Evolutionary conservation across 2,888 invertebrate species (phyloP).

Genomic region (Neoaliturus tenellus): DNA sequence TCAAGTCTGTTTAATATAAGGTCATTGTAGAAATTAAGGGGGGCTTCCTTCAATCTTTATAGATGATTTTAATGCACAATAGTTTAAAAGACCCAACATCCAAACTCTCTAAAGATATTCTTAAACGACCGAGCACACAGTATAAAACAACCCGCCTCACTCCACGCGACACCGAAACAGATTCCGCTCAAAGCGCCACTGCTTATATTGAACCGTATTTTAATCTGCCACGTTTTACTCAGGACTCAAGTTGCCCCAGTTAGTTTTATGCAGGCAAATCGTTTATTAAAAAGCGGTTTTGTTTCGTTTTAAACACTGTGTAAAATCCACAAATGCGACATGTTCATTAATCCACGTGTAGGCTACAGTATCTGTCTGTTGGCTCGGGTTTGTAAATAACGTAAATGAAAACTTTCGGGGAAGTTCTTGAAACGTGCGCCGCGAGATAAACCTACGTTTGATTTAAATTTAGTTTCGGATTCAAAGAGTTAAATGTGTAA

Average conservation of each 20-base stretch:
- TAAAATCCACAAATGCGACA: conserved; percentile 4
- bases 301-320: background rate
- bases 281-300: background rate
- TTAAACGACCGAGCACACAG: too few relatives aligned
- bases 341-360: conserved; percentile 5
- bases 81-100: too few relatives aligned
- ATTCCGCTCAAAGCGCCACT: background rate
- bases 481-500: background rate
- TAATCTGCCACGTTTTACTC: background rate
- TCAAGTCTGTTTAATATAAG: too few relatives aligned
- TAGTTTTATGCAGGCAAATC: background rate
- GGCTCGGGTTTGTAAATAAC: conserved; percentile 2
- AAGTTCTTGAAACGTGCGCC: background rate
- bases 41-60: too few relatives aligned
- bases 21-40: too few relatives aligned
- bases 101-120: too few relatives aligned
- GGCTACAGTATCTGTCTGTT: conserved; percentile 11
- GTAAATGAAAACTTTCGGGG: background rate
- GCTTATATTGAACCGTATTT: background rate
- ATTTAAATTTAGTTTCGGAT: background rate
- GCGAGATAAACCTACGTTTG: background rate
- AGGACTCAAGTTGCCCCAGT: background rate
- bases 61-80: too few relatives aligned
- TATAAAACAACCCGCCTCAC: too few relatives aligned
- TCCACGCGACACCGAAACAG: too few relatives aligned